Base-by-base conservation (phyloP, 2,113 vertebrate species). In the Pagrus major region DNA sequence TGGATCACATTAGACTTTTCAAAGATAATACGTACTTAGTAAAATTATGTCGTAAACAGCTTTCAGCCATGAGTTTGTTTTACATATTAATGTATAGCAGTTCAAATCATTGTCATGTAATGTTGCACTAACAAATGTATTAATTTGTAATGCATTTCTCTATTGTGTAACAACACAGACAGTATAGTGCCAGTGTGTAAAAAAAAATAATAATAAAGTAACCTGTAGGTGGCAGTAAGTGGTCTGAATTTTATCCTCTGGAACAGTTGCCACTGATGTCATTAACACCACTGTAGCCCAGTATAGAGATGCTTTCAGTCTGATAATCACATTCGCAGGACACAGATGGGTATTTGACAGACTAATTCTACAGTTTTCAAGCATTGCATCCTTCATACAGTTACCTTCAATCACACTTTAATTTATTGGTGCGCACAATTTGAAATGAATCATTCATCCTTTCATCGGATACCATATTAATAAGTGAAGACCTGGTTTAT, bases 221-320 rank as follows among this genome's bases (percentile, higher is more conserved):
- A 51, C 79, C 86, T 68, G 51, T 56, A 88, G 90, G 60, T 65
- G 88, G 82, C 86, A 87, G 82, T 64, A 74, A 56, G 58, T 39
- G 46, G 6, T 56, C 49, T 11, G 20, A 56, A 49, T 23, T 63
- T 49, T 41, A 9, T 31, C 37, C n/a, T 67, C 15, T 31, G 55
- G 15, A 66, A 35, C 35, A 66, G 27, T 14, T 70, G 61, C 27
- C 41, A 46, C 42, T 52, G 37, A 46, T 71, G 54, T 0, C 51
- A 66, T 9, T 8, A 33, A 35, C 47, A 20, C 23, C 33, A 27
- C 35, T 23, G 58, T 61, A 44, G 56, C 31, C 69, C 46, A 68
- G 6, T 4, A 25, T 12, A 55, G 21, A 68, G 16, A 46, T 21
- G 8, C 27, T 12, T n/a, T 33, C 33, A 59, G 37, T 44, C 2